Percentiles rank a stretch among this genome's conserved stretches.
These are phyloP conservation scores for Oceanodroma tethys DNA, from an alignment of 2,113 vertebrate species.

Conservation along the genomic window DNA sequence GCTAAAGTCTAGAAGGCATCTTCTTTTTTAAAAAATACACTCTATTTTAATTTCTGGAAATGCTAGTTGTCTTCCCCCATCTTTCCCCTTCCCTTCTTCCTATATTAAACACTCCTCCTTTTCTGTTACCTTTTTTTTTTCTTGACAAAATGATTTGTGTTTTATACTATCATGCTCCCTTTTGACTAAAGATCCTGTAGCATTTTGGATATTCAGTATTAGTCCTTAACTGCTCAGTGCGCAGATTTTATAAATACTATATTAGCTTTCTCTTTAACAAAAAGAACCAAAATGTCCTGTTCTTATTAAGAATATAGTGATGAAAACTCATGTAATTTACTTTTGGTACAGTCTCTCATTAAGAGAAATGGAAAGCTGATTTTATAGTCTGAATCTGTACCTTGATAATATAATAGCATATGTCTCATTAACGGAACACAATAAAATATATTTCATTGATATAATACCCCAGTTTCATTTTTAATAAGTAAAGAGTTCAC, in stretches of 20 bases:
- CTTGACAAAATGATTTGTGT: not conserved
- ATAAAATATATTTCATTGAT: conserved; percentile 58
- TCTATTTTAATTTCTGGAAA: not conserved
- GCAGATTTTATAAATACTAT: conserved; percentile 38
- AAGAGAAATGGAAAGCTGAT: conserved; percentile 62
- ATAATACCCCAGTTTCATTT: conserved; percentile 43
- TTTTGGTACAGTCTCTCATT: conserved; percentile 38
- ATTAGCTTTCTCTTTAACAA: conserved; percentile 23
- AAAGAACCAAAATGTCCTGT: conserved; percentile 7
- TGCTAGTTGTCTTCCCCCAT: not conserved
- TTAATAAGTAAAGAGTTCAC: conserved; percentile 46
- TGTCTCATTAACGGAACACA: conserved; percentile 45
- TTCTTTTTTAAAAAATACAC: not conserved
- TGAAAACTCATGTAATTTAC: conserved; percentile 55
- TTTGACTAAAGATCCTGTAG: not conserved
- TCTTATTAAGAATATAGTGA: conserved; percentile 2
- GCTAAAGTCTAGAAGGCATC: not conserved
- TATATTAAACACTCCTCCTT: not conserved
- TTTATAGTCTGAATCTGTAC: conserved; percentile 59
- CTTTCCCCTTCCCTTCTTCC: not conserved
- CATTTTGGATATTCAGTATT: conserved; percentile 12
- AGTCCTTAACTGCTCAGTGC: not conserved
- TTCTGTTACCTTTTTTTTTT: not conserved
- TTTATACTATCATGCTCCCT: not conserved
- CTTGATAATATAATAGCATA: conserved; percentile 66